Evolutionary conservation across 2,113 vertebrate genomes (phyloP).

Genomic region (Vicugna pacos): DNA sequence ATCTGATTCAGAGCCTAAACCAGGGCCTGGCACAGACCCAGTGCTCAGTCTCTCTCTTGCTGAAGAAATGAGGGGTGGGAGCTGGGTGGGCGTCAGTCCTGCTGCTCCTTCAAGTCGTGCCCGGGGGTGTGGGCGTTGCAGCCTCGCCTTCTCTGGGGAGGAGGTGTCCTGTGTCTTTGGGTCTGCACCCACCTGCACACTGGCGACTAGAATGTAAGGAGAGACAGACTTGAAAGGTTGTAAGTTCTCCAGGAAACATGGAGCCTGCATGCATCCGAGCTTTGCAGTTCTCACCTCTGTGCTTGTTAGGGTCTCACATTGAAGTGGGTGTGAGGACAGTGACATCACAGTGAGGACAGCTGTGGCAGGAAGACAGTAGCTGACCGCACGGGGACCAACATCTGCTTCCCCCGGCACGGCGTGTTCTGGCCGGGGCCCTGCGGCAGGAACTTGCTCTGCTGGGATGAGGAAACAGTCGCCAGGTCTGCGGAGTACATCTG

Average conservation of each 20-base stretch:
- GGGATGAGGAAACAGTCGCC: too few relatives aligned
- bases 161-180: background rate
- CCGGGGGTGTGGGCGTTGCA: background rate
- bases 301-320: constrained; percentile 29
- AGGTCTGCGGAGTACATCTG: background rate
- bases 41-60: background rate
- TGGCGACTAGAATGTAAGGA: background rate
- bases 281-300: background rate
- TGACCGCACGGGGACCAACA: background rate
- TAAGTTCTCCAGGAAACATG: background rate
- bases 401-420: background rate
- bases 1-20: background rate
- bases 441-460: too few relatives aligned
- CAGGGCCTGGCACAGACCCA: background rate
- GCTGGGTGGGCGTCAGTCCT: background rate
- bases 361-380: background rate
- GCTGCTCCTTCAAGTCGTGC: too few relatives aligned
- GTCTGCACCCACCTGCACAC: background rate
- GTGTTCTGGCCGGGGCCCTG: background rate
- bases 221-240: background rate
- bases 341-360: too few relatives aligned
- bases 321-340: background rate
- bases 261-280: background rate
- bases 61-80: background rate
- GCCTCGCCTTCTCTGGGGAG: background rate